Evolutionary conservation across 2,888 invertebrate species (phyloP), one percentile per base, ranked within the genome.

Genomic region (Hemithea aestivaria): DNA sequence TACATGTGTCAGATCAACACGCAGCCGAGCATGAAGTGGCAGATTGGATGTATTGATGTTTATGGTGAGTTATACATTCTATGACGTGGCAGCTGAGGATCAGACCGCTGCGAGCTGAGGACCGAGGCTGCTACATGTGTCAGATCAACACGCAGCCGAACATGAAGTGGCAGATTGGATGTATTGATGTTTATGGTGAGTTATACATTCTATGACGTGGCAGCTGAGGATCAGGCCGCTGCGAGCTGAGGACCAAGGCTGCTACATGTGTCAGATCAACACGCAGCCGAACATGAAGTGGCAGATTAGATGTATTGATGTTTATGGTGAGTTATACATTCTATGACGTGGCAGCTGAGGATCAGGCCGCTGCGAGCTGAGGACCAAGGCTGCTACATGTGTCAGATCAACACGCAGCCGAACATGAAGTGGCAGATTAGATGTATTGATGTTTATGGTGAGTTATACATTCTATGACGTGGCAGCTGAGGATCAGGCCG

Each of bases 1-100:
- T 96, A 96, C 80, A 95, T 96, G 94, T 96, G 96, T 68, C 96
- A 96, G 88, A 95, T 96, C 64, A 96, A 96, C 83, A 96, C 95
- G 1, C 84, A 84, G 56, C 93, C 91, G 45, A 90, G 91, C 35
- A 94, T 96, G 94, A 95, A 93, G 80, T 94, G 94, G 70, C 94
- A 95, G 80, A 90, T 94, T 37, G 96, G 96, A 6, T 96, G 96
- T 68, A 90, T 96, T 42, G 95, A 96, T 71, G 95, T 96, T 10
- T 93, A 94, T 69, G 95, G 96, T 96, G 73, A 90, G 90, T 80
- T n/a, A n/a, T n/a, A n/a, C n/a, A n/a, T n/a, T 16, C 2, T 4
- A 16, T 16, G 16, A 33, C 90, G 93, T 51, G 95, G 94, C 59
- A 90, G 92, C 25, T 96, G 42, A 92, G 94, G 73, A 94, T 96